A percentile compares a stretch with the other conserved stretches of the same genome.
These are phyloP conservation scores for Myanophis thanlyinensis DNA, from an alignment of 2,113 vertebrate genomes.

Conservation along the genomic window DNA sequence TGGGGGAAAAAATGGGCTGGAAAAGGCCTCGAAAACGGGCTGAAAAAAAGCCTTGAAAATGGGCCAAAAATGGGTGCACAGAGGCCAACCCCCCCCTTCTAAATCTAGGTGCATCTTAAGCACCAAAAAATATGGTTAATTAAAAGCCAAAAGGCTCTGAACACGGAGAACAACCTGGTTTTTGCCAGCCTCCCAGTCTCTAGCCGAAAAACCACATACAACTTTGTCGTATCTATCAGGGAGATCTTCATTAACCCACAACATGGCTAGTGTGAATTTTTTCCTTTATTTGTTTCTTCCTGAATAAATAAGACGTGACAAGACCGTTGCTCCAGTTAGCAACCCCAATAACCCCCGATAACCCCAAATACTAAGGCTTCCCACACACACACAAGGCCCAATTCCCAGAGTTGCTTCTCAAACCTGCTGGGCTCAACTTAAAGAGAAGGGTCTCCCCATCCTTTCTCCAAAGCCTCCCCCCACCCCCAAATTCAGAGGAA, in stretches of 20 bases:
- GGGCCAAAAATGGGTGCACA: no score
- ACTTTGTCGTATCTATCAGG: background rate
- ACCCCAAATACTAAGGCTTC: background rate
- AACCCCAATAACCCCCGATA: no score
- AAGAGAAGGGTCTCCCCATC: rapidly evolving
- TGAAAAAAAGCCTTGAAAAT: no score
- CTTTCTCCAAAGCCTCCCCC: background rate
- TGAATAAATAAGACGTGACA: background rate
- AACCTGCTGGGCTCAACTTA: background rate
- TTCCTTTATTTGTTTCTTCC: background rate
- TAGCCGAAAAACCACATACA: background rate
- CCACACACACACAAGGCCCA: background rate
- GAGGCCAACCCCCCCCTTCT: no score
- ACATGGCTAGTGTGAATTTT: background rate
- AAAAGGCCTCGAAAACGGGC: no score
- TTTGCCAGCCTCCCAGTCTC: background rate
- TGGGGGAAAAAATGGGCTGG: no score
- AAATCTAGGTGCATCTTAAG: no score
- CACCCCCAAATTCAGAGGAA: no score
- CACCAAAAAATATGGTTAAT: no score
- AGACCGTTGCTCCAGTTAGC: background rate
- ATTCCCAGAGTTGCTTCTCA: background rate
- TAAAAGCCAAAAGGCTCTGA: background rate
- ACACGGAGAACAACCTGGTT: no score
- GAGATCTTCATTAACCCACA: background rate